Evolutionary conservation across 2,113 vertebrate species (phyloP).

Genomic region (Onychorhynchus coronatus): DNA sequence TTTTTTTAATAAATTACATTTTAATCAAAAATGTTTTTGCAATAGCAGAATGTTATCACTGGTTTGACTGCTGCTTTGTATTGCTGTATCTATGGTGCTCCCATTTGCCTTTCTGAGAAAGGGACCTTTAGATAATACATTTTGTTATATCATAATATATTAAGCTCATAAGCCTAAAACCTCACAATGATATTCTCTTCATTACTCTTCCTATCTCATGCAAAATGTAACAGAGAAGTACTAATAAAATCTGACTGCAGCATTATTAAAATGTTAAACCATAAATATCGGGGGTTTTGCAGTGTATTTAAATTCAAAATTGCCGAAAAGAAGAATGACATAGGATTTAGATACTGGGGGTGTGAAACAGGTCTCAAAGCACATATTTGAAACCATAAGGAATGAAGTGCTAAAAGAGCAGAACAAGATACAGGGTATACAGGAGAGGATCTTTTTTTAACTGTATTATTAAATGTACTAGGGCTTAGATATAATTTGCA

Average conservation of each 20-base stretch:
- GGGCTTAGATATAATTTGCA: not conserved
- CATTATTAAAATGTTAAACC: conserved; percentile 30
- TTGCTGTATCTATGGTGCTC: not conserved
- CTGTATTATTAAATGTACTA: not conserved
- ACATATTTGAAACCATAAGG: not conserved
- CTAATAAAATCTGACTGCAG: conserved; percentile 10
- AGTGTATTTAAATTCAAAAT: not conserved
- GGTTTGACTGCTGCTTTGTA: not conserved
- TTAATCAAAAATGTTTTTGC: not conserved
- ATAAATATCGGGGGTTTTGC: not conserved
- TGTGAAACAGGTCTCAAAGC: conserved; percentile 14
- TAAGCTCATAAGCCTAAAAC: conserved; percentile 31
- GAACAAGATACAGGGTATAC: not conserved
- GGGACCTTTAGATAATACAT: not conserved
- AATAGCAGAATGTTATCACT: not conserved
- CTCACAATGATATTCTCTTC: not conserved
- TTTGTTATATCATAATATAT: not conserved
- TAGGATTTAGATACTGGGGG: not conserved
- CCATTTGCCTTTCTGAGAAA: not conserved
- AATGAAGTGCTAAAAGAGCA: not conserved
- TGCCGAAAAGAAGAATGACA: not conserved
- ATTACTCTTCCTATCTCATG: not conserved
- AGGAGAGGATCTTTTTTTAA: conserved; percentile 19
- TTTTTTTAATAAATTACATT: not conserved
- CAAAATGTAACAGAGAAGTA: not conserved